These are phyloP conservation scores for Tenthredo distinguenda DNA, from an alignment of 2,888 invertebrate species.

Conservation along the genomic window DNA sequence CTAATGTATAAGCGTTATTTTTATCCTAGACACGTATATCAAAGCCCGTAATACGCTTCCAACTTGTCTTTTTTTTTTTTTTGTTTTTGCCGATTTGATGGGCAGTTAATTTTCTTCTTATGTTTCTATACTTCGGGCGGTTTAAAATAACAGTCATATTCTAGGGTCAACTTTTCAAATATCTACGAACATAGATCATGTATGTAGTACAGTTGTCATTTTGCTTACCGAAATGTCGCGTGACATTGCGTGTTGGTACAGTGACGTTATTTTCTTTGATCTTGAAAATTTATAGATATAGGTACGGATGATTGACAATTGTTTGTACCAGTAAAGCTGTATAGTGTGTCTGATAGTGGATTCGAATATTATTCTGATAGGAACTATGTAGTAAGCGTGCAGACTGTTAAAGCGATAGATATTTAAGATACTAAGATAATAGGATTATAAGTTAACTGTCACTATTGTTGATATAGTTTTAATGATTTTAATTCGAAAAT, in stretches of 20 bases:
- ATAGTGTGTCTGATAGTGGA: background rate
- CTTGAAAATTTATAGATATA: background rate
- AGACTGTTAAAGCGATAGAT: background rate
- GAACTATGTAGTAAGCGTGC: background rate
- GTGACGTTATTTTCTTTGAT: background rate
- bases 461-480: constrained; percentile 33
- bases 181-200: background rate
- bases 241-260: background rate
- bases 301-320: background rate
- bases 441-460: constrained; percentile 20
- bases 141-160: background rate
- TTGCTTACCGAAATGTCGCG: background rate
- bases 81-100: background rate
- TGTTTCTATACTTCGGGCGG: background rate
- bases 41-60: background rate
- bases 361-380: background rate
- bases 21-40: background rate
- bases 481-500: constrained; percentile 24
- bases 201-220: background rate
- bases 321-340: background rate
- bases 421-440: background rate
- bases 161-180: background rate
- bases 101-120: background rate
- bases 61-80: background rate
- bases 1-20: background rate